These are phyloP conservation scores for Neoseiulus cucumeris DNA, from an alignment of 1,140 invertebrate genomes.

Conservation along the genomic window DNA sequence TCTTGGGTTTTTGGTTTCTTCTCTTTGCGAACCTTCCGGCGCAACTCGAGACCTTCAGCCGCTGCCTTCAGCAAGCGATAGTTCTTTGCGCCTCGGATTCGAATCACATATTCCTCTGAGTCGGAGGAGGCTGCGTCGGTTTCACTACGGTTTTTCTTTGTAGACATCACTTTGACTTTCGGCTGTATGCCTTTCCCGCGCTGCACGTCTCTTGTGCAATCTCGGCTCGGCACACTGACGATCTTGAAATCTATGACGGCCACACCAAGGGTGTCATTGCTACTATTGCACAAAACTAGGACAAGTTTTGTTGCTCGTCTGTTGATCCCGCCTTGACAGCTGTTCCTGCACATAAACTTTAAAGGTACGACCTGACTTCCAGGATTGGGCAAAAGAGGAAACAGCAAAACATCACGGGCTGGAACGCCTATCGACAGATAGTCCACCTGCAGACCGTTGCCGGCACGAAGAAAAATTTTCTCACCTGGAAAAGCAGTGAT, in stretches of 20 bases:
- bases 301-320: not conserved
- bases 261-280: not conserved
- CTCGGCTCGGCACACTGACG: not conserved
- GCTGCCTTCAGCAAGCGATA: not conserved
- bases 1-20: not conserved
- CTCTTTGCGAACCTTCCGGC: not conserved
- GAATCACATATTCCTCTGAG: not conserved
- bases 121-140: not conserved
- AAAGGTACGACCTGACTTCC: not conserved
- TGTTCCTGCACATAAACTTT: conserved; percentile 3
- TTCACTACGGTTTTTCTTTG: not conserved
- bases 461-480: not conserved
- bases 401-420: not conserved
- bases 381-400: not conserved
- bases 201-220: not conserved
- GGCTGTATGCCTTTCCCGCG: too few relatives aligned
- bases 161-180: not conserved
- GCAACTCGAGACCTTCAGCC: conserved; percentile 7
- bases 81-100: not conserved
- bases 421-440: not conserved
- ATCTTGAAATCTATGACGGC: not conserved
- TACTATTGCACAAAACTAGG: not conserved
- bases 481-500: not conserved
- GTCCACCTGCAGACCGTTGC: not conserved
- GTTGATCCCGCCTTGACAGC: not conserved